Evolutionary conservation across 2,113 vertebrate genomes (phyloP).

Genomic region (Tiliqua scincoides): DNA sequence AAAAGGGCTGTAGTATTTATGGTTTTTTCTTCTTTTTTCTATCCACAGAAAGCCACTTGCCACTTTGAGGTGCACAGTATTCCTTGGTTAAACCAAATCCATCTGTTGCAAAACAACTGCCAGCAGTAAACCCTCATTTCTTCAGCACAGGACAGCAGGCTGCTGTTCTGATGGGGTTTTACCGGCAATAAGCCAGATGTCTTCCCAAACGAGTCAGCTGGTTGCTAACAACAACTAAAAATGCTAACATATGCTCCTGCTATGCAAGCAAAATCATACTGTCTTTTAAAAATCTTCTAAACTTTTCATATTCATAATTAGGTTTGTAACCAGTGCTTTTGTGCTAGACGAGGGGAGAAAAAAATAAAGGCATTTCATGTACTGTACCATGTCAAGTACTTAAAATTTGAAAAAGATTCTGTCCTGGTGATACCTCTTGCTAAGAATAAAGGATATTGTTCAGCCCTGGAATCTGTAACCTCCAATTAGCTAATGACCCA

Average conservation of each 20-base stretch:
- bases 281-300: neutral
- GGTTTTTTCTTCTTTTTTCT: neutral
- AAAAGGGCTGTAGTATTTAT: neutral
- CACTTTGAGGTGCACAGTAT: neutral
- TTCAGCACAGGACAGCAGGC: neutral
- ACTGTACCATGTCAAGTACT: neutral
- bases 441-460: neutral
- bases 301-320: neutral
- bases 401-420: neutral
- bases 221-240: neutral
- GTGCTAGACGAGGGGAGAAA: neutral
- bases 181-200: neutral
- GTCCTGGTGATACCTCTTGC: neutral
- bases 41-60: neutral
- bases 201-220: neutral
- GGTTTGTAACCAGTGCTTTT: neutral
- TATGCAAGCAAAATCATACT: constrained; percentile 49
- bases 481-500: neutral
- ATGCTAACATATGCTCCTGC: neutral
- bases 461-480: neutral
- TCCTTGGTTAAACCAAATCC: neutral
- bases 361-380: neutral
- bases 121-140: neutral
- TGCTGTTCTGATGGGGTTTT: neutral
- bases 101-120: neutral